These are phyloP conservation scores for Scomber japonicus DNA, from an alignment of 2,113 vertebrate species.

Conservation along the genomic window DNA sequence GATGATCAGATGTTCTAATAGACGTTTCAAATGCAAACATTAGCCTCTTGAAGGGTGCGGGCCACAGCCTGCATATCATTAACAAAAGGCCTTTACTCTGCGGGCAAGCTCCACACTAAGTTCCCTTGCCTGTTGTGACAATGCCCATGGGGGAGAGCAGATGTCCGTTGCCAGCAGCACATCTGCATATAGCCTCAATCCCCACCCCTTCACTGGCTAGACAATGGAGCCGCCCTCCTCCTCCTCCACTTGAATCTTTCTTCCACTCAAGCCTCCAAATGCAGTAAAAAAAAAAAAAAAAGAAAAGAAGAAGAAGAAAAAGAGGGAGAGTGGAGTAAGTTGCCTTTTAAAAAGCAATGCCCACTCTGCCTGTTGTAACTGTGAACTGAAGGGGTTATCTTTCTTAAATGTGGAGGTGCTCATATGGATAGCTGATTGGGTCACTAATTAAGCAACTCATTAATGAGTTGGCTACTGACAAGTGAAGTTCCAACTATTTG, in stretches of 20 bases:
- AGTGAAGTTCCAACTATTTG: constrained; percentile 26
- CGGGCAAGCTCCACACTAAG: constrained; percentile 62
- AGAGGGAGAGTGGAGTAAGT: constrained; percentile 22
- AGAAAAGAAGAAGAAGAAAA: not conserved
- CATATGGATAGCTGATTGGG: constrained; percentile 29
- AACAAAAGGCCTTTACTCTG: constrained; percentile 71
- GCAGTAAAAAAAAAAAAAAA: constrained; percentile 34
- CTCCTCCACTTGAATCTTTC: constrained; percentile 74
- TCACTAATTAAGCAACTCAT: constrained; percentile 53
- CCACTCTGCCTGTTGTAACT: constrained; percentile 40
- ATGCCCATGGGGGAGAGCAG: constrained; percentile 78
- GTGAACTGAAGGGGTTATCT: constrained; percentile 22
- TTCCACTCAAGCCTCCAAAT: constrained; percentile 71
- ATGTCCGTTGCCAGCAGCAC: constrained; percentile 82
- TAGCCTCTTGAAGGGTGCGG: constrained; percentile 39
- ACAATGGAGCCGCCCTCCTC: constrained; percentile 78
- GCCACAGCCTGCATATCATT: constrained; percentile 51
- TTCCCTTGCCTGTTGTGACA: constrained; percentile 78
- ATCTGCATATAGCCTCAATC: constrained; percentile 83
- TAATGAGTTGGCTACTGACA: constrained; percentile 44
- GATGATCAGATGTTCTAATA: constrained; percentile 43
- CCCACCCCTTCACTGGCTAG: constrained; percentile 79
- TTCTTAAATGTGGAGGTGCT: constrained; percentile 28
- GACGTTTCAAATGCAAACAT: constrained; percentile 47
- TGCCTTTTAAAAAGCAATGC: constrained; percentile 29